These are phyloP conservation scores for Scaptomyza montana DNA, from an alignment of 1,140 invertebrate species.

Conservation along the genomic window DNA sequence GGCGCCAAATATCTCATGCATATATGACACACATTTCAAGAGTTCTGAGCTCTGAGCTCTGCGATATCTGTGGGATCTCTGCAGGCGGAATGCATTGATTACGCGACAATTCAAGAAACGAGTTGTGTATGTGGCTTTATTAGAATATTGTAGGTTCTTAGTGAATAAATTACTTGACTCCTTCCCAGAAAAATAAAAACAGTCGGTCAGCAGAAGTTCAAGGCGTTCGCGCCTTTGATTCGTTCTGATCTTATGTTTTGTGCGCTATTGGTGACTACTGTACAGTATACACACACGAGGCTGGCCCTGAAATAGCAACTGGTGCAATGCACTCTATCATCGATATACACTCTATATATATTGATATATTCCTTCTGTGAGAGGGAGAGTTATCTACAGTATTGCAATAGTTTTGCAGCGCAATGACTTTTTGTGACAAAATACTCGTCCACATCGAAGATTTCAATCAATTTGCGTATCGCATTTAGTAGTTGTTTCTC, in stretches of 20 bases:
- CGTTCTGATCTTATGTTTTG: background rate
- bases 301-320: constrained; percentile 48
- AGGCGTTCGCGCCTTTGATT: constrained; percentile 24
- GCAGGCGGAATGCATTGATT: constrained; percentile 68
- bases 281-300: constrained; percentile 11
- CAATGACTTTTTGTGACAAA: constrained; percentile 59
- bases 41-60: background rate
- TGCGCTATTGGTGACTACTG: constrained; percentile 23
- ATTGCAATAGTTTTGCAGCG: constrained; percentile 69
- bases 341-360: background rate
- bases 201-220: constrained; percentile 55
- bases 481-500: constrained; percentile 56
- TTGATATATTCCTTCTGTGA: background rate
- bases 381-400: background rate
- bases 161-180: constrained; percentile 54
- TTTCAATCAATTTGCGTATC: constrained; percentile 27
- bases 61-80: constrained; percentile 4
- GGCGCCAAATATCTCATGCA: constrained; percentile 76
- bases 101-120: constrained; percentile 8
- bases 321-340: constrained; percentile 39
- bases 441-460: constrained; percentile 5
- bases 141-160: constrained; percentile 61
- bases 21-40: constrained; percentile 68
- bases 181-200: constrained; percentile 4
- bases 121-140: constrained; percentile 24